Evolutionary conservation across 1,140 invertebrate species (phyloP).

Genomic region (Drosophila mauritiana): DNA sequence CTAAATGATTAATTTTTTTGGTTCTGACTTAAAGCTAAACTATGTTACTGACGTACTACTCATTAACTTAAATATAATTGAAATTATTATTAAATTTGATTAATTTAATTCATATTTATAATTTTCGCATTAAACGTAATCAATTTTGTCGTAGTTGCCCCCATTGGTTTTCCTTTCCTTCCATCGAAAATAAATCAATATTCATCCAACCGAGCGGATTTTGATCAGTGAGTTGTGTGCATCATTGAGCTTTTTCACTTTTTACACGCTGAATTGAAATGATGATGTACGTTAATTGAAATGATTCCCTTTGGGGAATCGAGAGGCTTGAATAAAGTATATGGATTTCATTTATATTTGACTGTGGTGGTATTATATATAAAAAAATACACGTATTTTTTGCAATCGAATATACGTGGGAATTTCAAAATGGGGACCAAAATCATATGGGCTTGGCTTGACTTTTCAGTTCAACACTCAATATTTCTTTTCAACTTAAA

Average conservation of each 20-base stretch:
- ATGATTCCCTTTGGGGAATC: too few relatives aligned
- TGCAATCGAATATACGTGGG: too few relatives aligned
- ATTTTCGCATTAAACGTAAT: slow-evolving; percentile 81
- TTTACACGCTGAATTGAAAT: too few relatives aligned
- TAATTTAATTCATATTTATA: slow-evolving; percentile 83
- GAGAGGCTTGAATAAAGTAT: too few relatives aligned
- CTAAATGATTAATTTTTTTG: slow-evolving; percentile 49
- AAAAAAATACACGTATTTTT: too few relatives aligned
- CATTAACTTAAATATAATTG: slow-evolving; percentile 81
- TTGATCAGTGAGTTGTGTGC: slow-evolving; percentile 8
- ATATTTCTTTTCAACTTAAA: not conserved
- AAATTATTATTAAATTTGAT: slow-evolving; percentile 83
- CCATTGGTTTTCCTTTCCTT: slow-evolving; percentile 59
- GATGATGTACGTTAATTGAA: too few relatives aligned
- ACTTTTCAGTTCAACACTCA: not conserved
- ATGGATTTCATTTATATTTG: too few relatives aligned
- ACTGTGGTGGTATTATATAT: too few relatives aligned
- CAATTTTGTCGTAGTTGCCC: slow-evolving; percentile 64
- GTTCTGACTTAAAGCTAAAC: slow-evolving; percentile 72
- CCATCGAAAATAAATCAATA: slow-evolving; percentile 31
- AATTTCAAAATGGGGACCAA: too few relatives aligned
- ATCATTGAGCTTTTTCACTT: too few relatives aligned
- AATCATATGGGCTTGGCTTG: not conserved
- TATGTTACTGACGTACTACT: slow-evolving; percentile 81
- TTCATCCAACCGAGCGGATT: slow-evolving; percentile 20